These are phyloP conservation scores for Copidosoma floridanum DNA, from an alignment of 1,140 invertebrate species.

Conservation along the genomic window DNA sequence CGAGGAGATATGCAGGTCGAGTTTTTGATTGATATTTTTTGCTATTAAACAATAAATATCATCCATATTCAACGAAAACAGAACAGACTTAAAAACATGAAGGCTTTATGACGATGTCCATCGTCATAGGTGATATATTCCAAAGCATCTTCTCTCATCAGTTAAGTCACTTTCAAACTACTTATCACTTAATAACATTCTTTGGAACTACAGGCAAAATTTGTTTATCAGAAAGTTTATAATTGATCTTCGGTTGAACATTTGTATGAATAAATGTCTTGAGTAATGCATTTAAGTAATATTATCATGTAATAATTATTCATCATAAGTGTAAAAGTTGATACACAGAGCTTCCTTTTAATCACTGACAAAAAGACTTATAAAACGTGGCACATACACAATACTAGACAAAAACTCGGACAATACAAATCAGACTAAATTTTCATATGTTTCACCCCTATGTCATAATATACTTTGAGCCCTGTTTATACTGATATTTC, in stretches of 20 bases:
- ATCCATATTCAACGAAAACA: slow-evolving; percentile 22
- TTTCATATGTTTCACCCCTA: slow-evolving; percentile 29
- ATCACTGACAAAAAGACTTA: slow-evolving; percentile 51
- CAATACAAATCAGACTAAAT: slow-evolving; percentile 53
- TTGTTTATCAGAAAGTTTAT: slow-evolving; percentile 26
- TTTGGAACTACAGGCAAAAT: slow-evolving; percentile 24
- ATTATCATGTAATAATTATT: slow-evolving; percentile 35
- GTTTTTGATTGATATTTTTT: slow-evolving; percentile 30
- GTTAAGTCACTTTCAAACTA: slow-evolving; percentile 2
- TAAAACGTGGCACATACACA: slow-evolving; percentile 55
- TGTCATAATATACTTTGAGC: slow-evolving; percentile 20
- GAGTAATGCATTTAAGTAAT: slow-evolving; percentile 27
- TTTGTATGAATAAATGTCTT: slow-evolving; percentile 13
- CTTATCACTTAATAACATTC: slow-evolving; percentile 17
- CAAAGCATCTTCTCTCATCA: no score
- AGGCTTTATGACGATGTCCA: no score
- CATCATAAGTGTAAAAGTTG: slow-evolving; percentile 52
- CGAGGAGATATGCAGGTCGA: slow-evolving; percentile 36
- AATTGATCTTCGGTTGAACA: slow-evolving; percentile 24
- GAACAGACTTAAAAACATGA: no score
- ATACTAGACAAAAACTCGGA: slow-evolving; percentile 53
- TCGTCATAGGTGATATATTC: no score
- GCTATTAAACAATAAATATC: slow-evolving; percentile 15
- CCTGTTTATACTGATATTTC: slow-evolving; percentile 27
- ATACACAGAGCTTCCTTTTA: slow-evolving; percentile 42